Evolutionary conservation across 1,140 invertebrate species (phyloP).

Genomic region (Aphaenogaster rudis): DNA sequence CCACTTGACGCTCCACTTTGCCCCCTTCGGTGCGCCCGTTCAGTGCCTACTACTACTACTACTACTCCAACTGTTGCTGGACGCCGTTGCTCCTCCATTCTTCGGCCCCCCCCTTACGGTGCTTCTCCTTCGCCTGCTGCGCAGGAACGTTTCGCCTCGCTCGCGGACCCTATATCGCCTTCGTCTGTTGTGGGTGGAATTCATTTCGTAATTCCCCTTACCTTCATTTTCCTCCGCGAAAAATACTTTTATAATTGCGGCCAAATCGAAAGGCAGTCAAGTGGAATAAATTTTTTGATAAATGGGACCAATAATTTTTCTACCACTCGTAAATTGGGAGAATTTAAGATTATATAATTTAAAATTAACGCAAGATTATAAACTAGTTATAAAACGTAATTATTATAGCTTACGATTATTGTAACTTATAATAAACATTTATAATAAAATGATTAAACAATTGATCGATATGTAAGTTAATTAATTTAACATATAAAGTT

Average conservation of each 20-base stretch:
- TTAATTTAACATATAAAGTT: background rate
- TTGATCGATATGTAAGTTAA: background rate
- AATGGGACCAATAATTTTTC: background rate
- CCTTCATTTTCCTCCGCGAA: background rate
- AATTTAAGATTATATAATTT: background rate
- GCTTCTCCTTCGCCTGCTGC: slow-evolving; percentile 50
- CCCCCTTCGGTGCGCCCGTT: slow-evolving; percentile 41
- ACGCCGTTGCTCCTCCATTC: slow-evolving; percentile 36
- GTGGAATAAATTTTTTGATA: background rate
- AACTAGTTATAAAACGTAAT: background rate
- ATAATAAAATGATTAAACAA: background rate
- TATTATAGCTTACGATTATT: background rate
- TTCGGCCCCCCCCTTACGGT: slow-evolving; percentile 54
- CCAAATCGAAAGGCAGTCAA: background rate
- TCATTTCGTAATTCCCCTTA: background rate
- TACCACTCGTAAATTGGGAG: background rate
- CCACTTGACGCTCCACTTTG: slow-evolving; percentile 75
- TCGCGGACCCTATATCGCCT: background rate
- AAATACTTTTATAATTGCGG: background rate
- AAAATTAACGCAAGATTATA: background rate
- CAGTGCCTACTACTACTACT: slow-evolving; percentile 16
- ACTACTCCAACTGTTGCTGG: background rate
- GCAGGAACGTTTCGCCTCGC: slow-evolving; percentile 2
- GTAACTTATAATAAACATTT: background rate
- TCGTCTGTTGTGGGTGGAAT: background rate